Evolutionary conservation across 2,797 vertebrate species (phyloP).

Genomic region (Labroides dimidiatus): DNA sequence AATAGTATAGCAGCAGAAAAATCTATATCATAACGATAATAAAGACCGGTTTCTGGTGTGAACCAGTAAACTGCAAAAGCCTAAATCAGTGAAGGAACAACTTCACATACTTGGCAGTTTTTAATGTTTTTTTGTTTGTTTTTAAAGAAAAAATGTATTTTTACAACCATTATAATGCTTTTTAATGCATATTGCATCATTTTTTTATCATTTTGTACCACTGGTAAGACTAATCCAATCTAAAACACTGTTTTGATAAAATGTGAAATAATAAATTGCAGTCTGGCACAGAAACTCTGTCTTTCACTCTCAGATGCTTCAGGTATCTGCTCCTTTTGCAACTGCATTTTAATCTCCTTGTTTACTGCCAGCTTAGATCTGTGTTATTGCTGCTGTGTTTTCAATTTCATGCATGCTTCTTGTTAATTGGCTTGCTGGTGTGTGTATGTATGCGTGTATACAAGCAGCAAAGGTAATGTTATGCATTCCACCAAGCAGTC

Average conservation of each 20-base stretch:
- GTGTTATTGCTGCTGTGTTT: conserved; percentile 48
- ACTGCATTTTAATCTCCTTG: conserved; percentile 35
- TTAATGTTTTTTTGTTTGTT: no score
- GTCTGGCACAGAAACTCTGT: no score
- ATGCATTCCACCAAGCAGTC: conserved; percentile 24
- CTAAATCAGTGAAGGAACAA: no score
- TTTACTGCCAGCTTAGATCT: conserved; percentile 47
- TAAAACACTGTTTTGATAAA: neutral
- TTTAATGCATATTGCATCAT: neutral
- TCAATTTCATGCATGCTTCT: conserved; percentile 57
- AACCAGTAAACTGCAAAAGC: no score
- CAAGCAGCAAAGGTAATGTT: neutral
- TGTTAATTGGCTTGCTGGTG: conserved; percentile 50
- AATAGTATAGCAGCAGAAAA: no score
- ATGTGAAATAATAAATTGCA: neutral
- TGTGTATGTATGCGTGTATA: neutral
- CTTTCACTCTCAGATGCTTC: conserved; percentile 1
- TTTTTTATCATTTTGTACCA: neutral
- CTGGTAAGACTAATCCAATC: neutral
- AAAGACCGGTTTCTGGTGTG: no score
- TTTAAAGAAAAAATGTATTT: neutral
- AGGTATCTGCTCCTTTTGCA: neutral
- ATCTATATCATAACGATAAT: no score
- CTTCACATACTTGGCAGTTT: no score
- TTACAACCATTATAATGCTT: neutral